Evolutionary conservation across 2,113 vertebrate species (phyloP).

Genomic region (Mesocricetus auratus): DNA sequence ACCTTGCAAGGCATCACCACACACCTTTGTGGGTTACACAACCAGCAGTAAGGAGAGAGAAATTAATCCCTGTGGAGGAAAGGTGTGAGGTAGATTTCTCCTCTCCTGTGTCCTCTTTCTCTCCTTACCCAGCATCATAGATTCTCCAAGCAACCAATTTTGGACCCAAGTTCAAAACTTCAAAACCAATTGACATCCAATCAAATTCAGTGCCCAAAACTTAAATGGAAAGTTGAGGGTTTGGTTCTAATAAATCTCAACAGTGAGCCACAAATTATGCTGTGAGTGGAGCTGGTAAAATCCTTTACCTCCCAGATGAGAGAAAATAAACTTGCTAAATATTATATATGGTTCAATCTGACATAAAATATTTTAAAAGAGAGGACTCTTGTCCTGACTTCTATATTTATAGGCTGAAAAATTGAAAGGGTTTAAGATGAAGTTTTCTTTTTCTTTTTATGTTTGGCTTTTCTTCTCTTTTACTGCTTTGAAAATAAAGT

Average conservation of each 20-base stretch:
- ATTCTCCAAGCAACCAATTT: conserved; percentile 22
- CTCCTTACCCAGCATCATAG: not conserved
- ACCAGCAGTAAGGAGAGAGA: not conserved
- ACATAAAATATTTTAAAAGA: conserved; percentile 71
- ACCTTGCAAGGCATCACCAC: too few relatives aligned
- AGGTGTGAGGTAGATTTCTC: not conserved
- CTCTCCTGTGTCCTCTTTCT: not conserved
- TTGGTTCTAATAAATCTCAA: conserved; percentile 55
- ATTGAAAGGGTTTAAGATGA: conserved; percentile 70
- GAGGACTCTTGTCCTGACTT: conserved; percentile 53
- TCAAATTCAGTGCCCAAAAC: conserved; percentile 33
- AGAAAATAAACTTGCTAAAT: conserved; percentile 71
- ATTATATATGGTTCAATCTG: conserved; percentile 59
- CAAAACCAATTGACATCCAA: not conserved
- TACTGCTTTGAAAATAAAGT: conserved; percentile 78
- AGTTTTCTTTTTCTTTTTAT: conserved; percentile 48
- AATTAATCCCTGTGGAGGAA: not conserved
- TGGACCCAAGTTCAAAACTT: conserved; percentile 53
- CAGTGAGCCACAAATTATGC: conserved; percentile 53
- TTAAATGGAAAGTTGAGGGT: conserved; percentile 52
- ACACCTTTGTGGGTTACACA: not conserved
- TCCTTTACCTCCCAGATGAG: conserved; percentile 54
- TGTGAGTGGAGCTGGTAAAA: conserved; percentile 49
- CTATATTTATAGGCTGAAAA: conserved; percentile 77
- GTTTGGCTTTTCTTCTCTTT: conserved; percentile 74